A percentile compares a stretch with the other conserved stretches of the same genome.
phyloP scores from a whole-genome alignment of 2,888 invertebrate species.

The Philereme vetulata region DNA sequence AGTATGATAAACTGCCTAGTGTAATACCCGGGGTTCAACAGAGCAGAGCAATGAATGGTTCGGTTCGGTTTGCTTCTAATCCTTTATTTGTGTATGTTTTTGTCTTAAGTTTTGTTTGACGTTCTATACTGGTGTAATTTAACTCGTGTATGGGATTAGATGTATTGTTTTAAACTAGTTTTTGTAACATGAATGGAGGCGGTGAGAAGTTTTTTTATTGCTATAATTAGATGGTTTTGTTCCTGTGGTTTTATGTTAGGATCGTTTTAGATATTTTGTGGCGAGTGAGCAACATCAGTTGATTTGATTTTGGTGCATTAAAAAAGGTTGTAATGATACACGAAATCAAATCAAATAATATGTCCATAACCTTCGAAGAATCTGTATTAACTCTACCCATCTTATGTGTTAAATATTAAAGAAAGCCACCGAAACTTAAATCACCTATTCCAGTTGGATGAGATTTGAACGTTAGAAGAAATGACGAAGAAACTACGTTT shows the following conservation, averaged over 20 bases:
- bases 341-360: too few relatives aligned
- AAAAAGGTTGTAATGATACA: too few relatives aligned
- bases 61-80: constrained; percentile 32
- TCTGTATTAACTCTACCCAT: too few relatives aligned
- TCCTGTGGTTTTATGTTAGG: constrained; percentile 16
- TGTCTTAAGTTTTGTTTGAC: constrained; percentile 30
- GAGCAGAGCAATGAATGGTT: constrained; percentile 40
- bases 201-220: constrained; percentile 29
- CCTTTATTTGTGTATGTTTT: constrained; percentile 38
- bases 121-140: constrained; percentile 17
- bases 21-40: constrained; percentile 34
- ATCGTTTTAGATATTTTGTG: constrained; percentile 8
- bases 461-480: too few relatives aligned
- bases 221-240: constrained; percentile 29
- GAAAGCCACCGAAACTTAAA: too few relatives aligned
- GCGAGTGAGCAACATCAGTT: constrained; percentile 7
- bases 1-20: constrained; percentile 40
- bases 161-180: constrained; percentile 35
- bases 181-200: constrained; percentile 24
- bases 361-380: too few relatives aligned
- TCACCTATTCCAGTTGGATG: too few relatives aligned
- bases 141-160: constrained; percentile 30
- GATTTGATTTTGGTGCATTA: constrained; percentile 11
- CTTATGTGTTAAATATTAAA: too few relatives aligned
- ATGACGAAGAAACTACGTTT: not conserved